Base-by-base conservation (phyloP, 2,113 vertebrate genomes). In the Pseudois nayaur region DNA sequence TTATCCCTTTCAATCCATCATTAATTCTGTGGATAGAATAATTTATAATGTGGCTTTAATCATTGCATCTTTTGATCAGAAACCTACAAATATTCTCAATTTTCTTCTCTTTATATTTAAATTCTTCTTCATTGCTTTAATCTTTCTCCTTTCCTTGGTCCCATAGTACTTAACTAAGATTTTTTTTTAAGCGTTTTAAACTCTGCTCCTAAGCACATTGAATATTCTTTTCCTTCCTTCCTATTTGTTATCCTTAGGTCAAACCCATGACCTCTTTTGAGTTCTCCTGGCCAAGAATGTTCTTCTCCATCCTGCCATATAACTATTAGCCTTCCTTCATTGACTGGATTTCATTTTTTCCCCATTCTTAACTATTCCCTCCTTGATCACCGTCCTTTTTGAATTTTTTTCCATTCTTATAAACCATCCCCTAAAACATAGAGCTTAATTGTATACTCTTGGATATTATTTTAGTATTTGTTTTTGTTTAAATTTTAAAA, bases 31-130 rank as follows among this genome's bases (percentile, higher is more conserved):
- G 33, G 40, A 17, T 31, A 79, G 43, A 50, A 43, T 90, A 55
- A 81, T 82, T 82, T 87, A 33, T 78, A 60, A 64, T 84, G 3
- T 71, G 25, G 36, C 59, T 97, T 86, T 96, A 86, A 60, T 82
- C 45, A 89, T 27, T 88, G 11, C 1, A 23, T 67, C 10, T 57
- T 87, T 85, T 91, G 33, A 74, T 91, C 36, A 95, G 40, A 88
- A 95, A 59, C 0, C 15, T 79, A 40, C 14, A 48, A 36, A 74
- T 23, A 82, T 29, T 87, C 12, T 67, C 54, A 92, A 19, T 55
- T 84, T 93, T 87, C 19, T 88, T 79, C 10, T 93, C 36, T 82
- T 97, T 95, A 62, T 79, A 60, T 94, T 92, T 89, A 82, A 48
- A 74, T 89, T 89, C 15, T 57, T 64, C 33, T 67, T 84, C 23